Evolutionary conservation across 2,888 invertebrate species (phyloP).

Genomic region (Ypsolopha sequella): DNA sequence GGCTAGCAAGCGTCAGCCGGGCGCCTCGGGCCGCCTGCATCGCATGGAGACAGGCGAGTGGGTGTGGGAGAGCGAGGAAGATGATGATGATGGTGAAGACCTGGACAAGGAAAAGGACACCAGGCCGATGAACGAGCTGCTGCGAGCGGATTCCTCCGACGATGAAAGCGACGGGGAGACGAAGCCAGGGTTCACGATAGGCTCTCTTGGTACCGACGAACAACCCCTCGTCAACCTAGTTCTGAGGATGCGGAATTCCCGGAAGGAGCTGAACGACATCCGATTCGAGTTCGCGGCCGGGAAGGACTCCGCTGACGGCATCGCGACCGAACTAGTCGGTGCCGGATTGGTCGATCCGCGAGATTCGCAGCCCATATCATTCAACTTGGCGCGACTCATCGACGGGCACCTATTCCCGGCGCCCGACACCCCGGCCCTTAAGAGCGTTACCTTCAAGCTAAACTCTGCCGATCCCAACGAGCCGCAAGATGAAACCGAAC

Average conservation of each 20-base stretch:
- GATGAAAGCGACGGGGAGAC: slow-evolving; percentile 60
- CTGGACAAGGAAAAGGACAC: slow-evolving; percentile 61
- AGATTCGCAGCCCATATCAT: slow-evolving; percentile 93
- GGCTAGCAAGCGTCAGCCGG: slow-evolving; percentile 85
- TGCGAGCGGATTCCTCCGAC: slow-evolving; percentile 72
- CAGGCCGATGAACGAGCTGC: slow-evolving; percentile 73
- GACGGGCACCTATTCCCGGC: slow-evolving; percentile 68
- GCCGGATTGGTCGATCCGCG: slow-evolving; percentile 92
- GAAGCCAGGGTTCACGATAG: slow-evolving; percentile 41
- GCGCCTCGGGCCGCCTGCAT: slow-evolving; percentile 87
- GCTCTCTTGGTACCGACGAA: slow-evolving; percentile 32
- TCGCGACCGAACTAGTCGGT: slow-evolving; percentile 96
- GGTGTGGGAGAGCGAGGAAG: slow-evolving; percentile 98
- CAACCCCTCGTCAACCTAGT: slow-evolving; percentile 84
- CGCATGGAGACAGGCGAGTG: slow-evolving; percentile 97
- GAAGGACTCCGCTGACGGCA: slow-evolving; percentile 93
- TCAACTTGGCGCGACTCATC: slow-evolving; percentile 91
- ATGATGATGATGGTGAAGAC: slow-evolving; percentile 73
- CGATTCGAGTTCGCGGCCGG: slow-evolving; percentile 97
- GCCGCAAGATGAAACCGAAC: slow-evolving; percentile 92
- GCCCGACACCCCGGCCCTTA: slow-evolving; percentile 51
- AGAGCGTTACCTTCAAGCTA: slow-evolving; percentile 90
- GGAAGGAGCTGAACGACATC: slow-evolving; percentile 96
- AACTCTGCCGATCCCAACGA: slow-evolving; percentile 73
- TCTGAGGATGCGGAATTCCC: slow-evolving; percentile 90